These are phyloP conservation scores for Leucoraja ocellata DNA, from an alignment of 2,797 vertebrate genomes.

Conservation along the genomic window DNA sequence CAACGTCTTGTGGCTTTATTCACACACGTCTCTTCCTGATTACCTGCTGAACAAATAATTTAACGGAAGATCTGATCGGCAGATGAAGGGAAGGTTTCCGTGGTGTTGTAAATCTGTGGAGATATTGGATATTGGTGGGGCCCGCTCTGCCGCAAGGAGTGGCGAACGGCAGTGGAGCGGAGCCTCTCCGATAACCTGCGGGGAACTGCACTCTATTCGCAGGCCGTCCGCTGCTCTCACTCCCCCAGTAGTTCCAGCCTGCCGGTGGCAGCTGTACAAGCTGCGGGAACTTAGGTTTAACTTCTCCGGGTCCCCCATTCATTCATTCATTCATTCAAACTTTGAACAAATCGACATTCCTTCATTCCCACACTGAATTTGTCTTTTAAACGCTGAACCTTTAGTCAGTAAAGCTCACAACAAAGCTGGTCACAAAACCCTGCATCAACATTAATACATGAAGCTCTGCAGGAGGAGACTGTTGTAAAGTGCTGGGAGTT, in stretches of 20 bases:
- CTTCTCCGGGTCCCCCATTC: background rate
- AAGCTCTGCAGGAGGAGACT: background rate
- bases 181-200: background rate
- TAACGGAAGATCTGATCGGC: background rate
- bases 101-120: no score
- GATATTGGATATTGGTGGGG: background rate
- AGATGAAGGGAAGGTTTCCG: background rate
- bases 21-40: background rate
- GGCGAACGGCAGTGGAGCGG: background rate
- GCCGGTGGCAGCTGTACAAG: no score
- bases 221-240: background rate
- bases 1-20: background rate
- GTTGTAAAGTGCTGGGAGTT: background rate
- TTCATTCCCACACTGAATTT: background rate
- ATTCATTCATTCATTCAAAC: background rate
- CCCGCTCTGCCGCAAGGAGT: background rate
- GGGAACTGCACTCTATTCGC: background rate
- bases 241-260: background rate
- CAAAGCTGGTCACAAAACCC: background rate
- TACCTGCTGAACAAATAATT: background rate
- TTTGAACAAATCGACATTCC: background rate
- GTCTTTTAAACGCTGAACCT: background rate
- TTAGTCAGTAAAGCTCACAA: background rate
- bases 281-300: background rate
- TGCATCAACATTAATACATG: background rate